A percentile compares a stretch with the other conserved stretches of the same genome.
Evolutionary conservation across 2,888 invertebrate species (phyloP).

Genomic region (Hybos culiciformis): DNA sequence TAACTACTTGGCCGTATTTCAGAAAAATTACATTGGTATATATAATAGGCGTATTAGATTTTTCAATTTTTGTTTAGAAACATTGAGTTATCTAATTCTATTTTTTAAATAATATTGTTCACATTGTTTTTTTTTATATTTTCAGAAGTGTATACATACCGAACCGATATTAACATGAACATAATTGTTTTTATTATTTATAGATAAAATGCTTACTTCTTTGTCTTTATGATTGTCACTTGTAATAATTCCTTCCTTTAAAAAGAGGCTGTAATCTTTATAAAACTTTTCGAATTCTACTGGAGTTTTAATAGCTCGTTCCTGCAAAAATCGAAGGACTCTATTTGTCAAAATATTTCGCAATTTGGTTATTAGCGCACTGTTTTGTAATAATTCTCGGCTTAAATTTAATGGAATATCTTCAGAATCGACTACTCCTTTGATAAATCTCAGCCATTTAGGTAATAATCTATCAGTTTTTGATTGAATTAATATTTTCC

Average conservation of each 20-base stretch:
- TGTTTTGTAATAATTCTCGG: constrained; percentile 89
- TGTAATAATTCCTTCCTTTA: constrained; percentile 91
- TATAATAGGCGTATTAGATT: too few species aligned
- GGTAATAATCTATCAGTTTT: constrained; percentile 83
- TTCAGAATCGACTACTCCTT: constrained; percentile 94
- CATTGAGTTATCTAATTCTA: too few species aligned
- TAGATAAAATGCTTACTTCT: too few species aligned
- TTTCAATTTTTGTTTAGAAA: too few species aligned
- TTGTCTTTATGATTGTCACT: constrained; percentile 67
- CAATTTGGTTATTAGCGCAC: constrained; percentile 75
- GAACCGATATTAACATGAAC: too few species aligned
- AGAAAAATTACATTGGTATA: too few species aligned
- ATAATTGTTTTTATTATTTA: too few species aligned
- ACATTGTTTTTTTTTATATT: too few species aligned
- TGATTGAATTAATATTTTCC: constrained; percentile 85
- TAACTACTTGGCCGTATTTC: too few species aligned
- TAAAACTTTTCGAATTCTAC: constrained; percentile 76
- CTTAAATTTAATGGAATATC: constrained; percentile 96
- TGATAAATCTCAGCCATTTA: constrained; percentile 89
- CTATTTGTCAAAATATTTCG: constrained; percentile 70
- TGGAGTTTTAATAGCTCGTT: constrained; percentile 70
- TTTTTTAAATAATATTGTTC: too few species aligned
- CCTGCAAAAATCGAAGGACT: constrained; percentile 70
- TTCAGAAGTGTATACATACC: too few species aligned
- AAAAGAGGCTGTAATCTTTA: constrained; percentile 79